Evolutionary conservation across 1,140 invertebrate genomes (phyloP).

Genomic region (Trigoniulus corallinus): DNA sequence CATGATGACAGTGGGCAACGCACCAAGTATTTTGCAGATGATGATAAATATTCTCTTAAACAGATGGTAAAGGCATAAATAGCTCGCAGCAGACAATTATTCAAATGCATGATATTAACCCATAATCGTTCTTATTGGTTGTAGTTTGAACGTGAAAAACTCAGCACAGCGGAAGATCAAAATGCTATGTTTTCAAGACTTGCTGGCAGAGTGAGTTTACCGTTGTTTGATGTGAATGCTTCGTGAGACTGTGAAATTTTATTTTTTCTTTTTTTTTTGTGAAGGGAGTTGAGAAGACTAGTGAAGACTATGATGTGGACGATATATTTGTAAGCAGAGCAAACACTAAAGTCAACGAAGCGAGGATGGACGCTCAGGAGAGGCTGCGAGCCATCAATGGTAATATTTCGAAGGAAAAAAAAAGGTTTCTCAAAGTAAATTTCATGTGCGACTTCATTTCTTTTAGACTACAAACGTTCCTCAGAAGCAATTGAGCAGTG

Average conservation of each 20-base stretch:
- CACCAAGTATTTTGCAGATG: slow-evolving; percentile 71
- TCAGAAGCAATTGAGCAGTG: slow-evolving; percentile 59
- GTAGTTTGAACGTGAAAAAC: slow-evolving; percentile 77
- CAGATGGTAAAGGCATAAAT: slow-evolving; percentile 47
- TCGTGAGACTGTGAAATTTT: slow-evolving; percentile 4
- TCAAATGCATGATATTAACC: not conserved
- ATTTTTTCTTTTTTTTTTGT: slow-evolving; percentile 9
- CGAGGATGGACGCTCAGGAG: slow-evolving; percentile 44
- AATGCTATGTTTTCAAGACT: slow-evolving; percentile 61
- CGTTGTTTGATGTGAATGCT: not conserved
- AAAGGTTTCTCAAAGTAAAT: too few species aligned
- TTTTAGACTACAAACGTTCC: slow-evolving; percentile 45
- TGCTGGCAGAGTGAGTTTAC: slow-evolving; percentile 39
- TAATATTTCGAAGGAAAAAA: slow-evolving; percentile 12
- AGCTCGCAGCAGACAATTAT: not conserved
- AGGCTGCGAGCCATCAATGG: slow-evolving; percentile 43
- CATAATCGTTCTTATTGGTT: slow-evolving; percentile 22
- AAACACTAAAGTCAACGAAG: slow-evolving; percentile 37
- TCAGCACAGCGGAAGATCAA: slow-evolving; percentile 58
- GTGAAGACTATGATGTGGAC: slow-evolving; percentile 61
- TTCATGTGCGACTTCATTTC: too few species aligned
- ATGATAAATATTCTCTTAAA: slow-evolving; percentile 70
- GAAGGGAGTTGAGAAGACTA: slow-evolving; percentile 39
- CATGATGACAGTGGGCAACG: slow-evolving; percentile 49
- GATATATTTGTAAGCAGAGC: slow-evolving; percentile 68